Evolutionary conservation across 2,113 vertebrate genomes (phyloP), one percentile per base, ranked within the genome.

Genomic region (Nerophis ophidion): DNA sequence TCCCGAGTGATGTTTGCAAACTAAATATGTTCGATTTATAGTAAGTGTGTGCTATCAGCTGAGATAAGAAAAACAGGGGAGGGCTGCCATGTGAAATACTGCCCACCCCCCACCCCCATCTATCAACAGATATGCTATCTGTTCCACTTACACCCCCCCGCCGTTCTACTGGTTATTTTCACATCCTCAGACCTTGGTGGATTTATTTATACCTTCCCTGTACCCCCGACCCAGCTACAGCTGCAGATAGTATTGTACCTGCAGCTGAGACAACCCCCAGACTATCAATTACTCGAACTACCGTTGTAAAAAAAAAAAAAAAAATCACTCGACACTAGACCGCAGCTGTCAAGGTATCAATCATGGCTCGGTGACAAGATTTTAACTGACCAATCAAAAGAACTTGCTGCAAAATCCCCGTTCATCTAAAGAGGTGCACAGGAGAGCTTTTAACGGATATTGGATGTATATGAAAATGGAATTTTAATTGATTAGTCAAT

Each of bases 261-360:
- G 88, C 82, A 85, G 79, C 79, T 75, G 56, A 87, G 79, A 88
- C 82, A 76, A 69, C 78, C 86, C 87, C 85, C 87, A 91, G 82
- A 81, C 84, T 88, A 89, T 90, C 89, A 83, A 87, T 90, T 89
- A 90, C 82, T 63, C 75, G 6, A 2, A 16, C 40, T 17, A 19
- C 11, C 79, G 73, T 75, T 77, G 84, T 79, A 8, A 40, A 26
- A 82, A 81, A 84, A 82, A n/a, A n/a, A n/a, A n/a, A n/a, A n/a
- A n/a, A n/a, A n/a, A n/a, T n/a, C n/a, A n/a, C n/a, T n/a, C n/a
- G n/a, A n/a, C 36, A 56, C 60, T 50, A 72, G 49, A 45, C 48
- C n/a, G 51, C 16, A 46, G 10, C 63, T 36, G 46, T 63, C 34
- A 49, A 5, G 66, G 70, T 35, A 52, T 34, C 26, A 26, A 26